A percentile compares a stretch with the other conserved stretches of the same genome.
These are phyloP conservation scores for Pollenia amentaria DNA, from an alignment of 2,888 invertebrate species.

Conservation along the genomic window DNA sequence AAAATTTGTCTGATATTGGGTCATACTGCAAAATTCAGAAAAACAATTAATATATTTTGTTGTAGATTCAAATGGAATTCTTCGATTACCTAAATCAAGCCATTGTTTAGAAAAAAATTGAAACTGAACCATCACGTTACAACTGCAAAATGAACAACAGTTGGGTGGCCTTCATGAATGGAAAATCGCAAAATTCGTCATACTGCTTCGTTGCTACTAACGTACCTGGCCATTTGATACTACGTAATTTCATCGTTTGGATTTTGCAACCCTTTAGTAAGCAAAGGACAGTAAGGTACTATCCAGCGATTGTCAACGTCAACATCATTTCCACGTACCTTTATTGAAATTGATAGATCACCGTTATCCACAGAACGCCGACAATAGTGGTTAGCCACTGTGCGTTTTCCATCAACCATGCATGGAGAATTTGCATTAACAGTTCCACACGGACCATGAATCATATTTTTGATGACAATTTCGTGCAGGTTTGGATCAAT, in stretches of 20 bases:
- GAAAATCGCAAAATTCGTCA: slow-evolving; percentile 59
- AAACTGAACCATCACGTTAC: not conserved
- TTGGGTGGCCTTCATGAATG: too few species aligned
- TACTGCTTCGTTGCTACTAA: slow-evolving; percentile 46
- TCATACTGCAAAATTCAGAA: too few species aligned
- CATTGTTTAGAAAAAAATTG: too few species aligned
- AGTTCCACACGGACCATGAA: slow-evolving; percentile 72
- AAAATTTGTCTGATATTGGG: slow-evolving; percentile 34
- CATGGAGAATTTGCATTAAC: slow-evolving; percentile 72
- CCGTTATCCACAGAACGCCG: slow-evolving; percentile 74
- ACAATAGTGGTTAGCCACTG: slow-evolving; percentile 56
- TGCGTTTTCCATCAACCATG: slow-evolving; percentile 62
- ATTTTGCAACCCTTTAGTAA: slow-evolving; percentile 59
- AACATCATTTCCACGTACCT: too few species aligned
- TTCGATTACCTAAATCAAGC: too few species aligned
- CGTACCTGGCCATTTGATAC: slow-evolving; percentile 74
- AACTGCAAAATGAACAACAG: too few species aligned
- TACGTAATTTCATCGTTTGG: slow-evolving; percentile 51
- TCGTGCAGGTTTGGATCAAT: slow-evolving; percentile 69
- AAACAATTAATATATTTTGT: too few species aligned
- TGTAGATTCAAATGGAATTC: too few species aligned
- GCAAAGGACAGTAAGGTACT: too few species aligned
- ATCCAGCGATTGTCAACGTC: too few species aligned
- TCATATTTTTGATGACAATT: slow-evolving; percentile 69
- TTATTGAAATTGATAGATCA: slow-evolving; percentile 20